A percentile compares a stretch with the other conserved stretches of the same genome.
Conservation (phyloP, 2,113 vertebrate genomes). For the Bungarus multicinctus region DNA sequence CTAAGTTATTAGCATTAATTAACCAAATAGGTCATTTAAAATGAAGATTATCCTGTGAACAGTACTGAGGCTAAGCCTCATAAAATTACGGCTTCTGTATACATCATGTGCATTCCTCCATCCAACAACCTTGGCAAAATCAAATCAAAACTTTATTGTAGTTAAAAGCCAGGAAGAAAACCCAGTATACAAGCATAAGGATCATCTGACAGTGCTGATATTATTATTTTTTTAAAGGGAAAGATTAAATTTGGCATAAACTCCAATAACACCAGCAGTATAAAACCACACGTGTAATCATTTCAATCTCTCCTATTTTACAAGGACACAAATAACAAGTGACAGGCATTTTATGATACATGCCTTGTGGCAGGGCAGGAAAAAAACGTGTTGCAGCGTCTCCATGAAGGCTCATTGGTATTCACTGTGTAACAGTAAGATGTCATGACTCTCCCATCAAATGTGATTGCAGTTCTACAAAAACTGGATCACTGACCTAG, state of each 20-base stretch:
- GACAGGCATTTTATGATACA: not conserved
- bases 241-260: not conserved
- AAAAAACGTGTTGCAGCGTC: not conserved
- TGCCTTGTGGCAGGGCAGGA: not conserved
- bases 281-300: not conserved
- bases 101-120: not conserved
- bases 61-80: not conserved
- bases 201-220: not conserved
- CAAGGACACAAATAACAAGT: not conserved
- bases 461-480: not conserved
- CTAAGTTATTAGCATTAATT: not conserved
- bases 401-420: not conserved
- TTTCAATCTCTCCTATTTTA: not conserved
- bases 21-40: not conserved
- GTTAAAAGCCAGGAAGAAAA: not conserved
- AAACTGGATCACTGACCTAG: not conserved
- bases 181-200: not conserved
- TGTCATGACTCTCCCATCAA: not conserved
- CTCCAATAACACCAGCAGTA: not conserved
- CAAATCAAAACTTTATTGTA: not conserved
- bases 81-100: not conserved
- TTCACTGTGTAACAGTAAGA: not conserved
- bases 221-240: not conserved
- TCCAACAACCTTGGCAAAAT: not conserved
- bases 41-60: not conserved